Evolutionary conservation across 2,797 vertebrate species (phyloP).

Genomic region (Typhlichthys subterraneus): DNA sequence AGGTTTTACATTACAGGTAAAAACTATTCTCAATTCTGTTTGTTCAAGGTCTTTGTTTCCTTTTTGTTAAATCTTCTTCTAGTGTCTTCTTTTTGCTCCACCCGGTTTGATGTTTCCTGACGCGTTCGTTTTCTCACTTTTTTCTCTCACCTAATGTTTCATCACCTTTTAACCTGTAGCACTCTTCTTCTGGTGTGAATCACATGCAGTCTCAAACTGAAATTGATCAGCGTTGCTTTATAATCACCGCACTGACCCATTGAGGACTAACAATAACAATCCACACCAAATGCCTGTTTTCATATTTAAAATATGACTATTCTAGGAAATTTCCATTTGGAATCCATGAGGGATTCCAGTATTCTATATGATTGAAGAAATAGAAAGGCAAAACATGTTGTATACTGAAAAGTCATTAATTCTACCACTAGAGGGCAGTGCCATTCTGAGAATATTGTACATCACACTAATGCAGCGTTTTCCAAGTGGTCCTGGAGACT

Average conservation of each 20-base stretch:
- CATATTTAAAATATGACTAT: neutral
- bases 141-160: neutral
- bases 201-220: neutral
- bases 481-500: neutral
- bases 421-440: slow-evolving; percentile 46
- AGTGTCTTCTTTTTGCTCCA: neutral
- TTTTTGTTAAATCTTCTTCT: neutral
- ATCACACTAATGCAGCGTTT: neutral
- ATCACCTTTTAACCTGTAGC: neutral
- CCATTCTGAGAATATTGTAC: slow-evolving; percentile 6
- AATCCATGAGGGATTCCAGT: neutral
- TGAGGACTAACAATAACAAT: slow-evolving; percentile 2
- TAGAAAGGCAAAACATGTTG: neutral
- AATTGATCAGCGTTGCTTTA: slow-evolving; percentile 12
- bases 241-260: neutral
- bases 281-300: neutral
- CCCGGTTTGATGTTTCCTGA: neutral
- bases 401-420: neutral
- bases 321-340: neutral
- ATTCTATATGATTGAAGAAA: neutral
- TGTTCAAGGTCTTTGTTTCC: neutral
- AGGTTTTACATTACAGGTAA: neutral
- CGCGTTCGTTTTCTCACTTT: neutral
- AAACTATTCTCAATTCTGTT: neutral
- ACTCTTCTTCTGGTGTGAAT: slow-evolving; percentile 1